Evolutionary conservation across 2,113 vertebrate genomes (phyloP), one percentile per base, ranked within the genome.

Genomic region (Ploceus nigricollis): DNA sequence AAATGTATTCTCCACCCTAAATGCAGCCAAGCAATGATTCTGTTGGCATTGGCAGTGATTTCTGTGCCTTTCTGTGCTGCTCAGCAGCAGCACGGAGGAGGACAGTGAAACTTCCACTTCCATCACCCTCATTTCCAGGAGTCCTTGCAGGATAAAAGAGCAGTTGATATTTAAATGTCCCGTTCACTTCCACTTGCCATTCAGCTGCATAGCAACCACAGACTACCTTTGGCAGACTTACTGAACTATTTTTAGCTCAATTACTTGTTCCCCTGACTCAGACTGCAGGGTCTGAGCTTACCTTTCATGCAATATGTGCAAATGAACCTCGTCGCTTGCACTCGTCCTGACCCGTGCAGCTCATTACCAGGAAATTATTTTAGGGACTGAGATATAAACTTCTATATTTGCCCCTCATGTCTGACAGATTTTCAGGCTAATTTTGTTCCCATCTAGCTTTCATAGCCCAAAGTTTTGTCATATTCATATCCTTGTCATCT

Each of bases 231-330:
- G 53, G 23, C 86, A 96, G 93, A 72, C 61, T 91, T 75, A 40
- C 2, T 90, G 88, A 45, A 87, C 76, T 94, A 97, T 96, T 95
- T 94, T 95, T 94, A 92, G 92, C 82, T 92, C 93, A 89, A 84
- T 96, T 90, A 86, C 86, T 95, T 64, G 78, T 64, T 94, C 87
- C 48, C 57, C 76, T 84, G 94, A 79, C 93, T 96, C 88, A 90
- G 90, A 71, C 68, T 90, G 80, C 92, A 89, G 82, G 40, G 28
- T 71, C 92, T 90, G 76, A 93, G 83, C 81, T 78, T 75, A 83
- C 71, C 92, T 94, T 93, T 64, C 83, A 47, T n/a, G 47, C 79
- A 83, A 82, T 40, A 56, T 30, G 48, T 89, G 69, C 56, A 96
- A 86, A 83, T 53, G 88, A 96, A 56, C 64, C 68, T 93, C 48